Percentiles rank a stretch among this genome's conserved stretches.
These are phyloP conservation scores for Dipodomys spectabilis DNA, from an alignment of 2,113 vertebrate species.

Conservation along the genomic window DNA sequence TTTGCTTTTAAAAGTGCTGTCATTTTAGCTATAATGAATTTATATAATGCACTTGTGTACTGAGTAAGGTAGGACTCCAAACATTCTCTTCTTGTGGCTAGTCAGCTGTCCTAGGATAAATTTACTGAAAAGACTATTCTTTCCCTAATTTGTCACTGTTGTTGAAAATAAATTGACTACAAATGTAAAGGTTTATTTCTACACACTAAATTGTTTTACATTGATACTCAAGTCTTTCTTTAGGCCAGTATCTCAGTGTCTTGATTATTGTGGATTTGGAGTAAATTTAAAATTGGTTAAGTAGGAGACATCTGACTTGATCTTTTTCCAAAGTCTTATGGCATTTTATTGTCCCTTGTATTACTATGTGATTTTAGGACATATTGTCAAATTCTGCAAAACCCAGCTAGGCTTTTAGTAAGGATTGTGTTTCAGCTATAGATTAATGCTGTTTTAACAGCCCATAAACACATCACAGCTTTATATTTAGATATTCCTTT, in stretches of 20 bases:
- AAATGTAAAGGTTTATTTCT: background rate
- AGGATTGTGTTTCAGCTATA: background rate
- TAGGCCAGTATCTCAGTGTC: background rate
- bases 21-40: background rate
- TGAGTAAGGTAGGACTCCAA: background rate
- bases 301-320: background rate
- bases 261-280: background rate
- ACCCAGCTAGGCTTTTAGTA: background rate
- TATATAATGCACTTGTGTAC: background rate
- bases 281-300: background rate
- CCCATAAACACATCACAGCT: background rate
- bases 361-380: background rate
- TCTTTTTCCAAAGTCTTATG: background rate
- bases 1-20: background rate
- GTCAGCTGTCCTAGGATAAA: background rate
- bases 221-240: background rate
- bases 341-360: background rate
- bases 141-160: background rate
- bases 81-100: background rate
- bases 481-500: background rate
- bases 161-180: background rate
- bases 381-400: background rate
- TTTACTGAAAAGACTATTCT: background rate
- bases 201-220: background rate
- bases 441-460: background rate